Evolutionary conservation across 2,113 vertebrate genomes (phyloP).

Genomic region (Sporophila hypoxantha): DNA sequence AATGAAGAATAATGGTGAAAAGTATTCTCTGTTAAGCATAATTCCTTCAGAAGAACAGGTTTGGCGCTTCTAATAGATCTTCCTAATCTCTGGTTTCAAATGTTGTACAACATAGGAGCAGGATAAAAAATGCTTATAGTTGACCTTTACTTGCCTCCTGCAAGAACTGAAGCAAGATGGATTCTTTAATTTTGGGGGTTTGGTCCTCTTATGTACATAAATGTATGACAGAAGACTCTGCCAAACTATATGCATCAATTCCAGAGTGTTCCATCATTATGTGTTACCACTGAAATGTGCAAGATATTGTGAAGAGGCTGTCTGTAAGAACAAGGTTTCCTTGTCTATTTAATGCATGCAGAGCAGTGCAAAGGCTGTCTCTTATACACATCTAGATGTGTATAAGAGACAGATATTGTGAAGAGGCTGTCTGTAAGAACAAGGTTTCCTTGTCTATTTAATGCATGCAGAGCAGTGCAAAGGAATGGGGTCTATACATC

Average conservation of each 20-base stretch:
- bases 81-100: not conserved
- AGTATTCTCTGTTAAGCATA: not conserved
- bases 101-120: not conserved
- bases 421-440: not conserved
- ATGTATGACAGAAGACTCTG: not conserved
- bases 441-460: not conserved
- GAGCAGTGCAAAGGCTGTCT: too few species aligned
- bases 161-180: not conserved
- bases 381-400: too few species aligned
- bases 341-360: not conserved
- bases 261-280: not conserved
- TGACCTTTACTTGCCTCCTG: not conserved
- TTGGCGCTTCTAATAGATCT: not conserved
- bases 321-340: not conserved
- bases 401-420: not conserved
- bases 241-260: not conserved
- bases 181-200: not conserved
- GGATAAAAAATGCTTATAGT: not conserved
- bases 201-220: not conserved
- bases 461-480: not conserved
- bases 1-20: slow-evolving; percentile 8
- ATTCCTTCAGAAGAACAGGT: not conserved
- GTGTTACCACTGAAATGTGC: not conserved
- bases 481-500: not conserved
- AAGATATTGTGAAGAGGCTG: not conserved